Evolutionary conservation across 2,113 vertebrate genomes (phyloP).

Genomic region (Gadus chalcogrammus): DNA sequence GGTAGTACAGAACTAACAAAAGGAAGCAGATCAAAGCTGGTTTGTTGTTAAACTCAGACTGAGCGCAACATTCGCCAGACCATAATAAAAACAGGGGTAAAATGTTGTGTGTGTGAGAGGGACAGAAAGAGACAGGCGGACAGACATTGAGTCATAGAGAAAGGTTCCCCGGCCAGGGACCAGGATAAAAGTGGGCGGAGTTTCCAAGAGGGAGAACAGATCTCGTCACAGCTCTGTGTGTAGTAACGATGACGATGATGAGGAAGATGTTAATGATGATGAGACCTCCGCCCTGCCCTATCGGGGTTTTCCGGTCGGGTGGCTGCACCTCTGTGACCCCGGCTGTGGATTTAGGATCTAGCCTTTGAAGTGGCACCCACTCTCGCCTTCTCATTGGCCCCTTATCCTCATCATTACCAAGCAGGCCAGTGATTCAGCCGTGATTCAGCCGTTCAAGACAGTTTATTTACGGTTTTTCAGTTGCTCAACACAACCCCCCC

Average conservation of each 20-base stretch:
- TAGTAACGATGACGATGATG: slow-evolving; percentile 7
- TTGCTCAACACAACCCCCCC: background rate
- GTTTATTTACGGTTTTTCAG: background rate
- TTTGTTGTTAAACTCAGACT: no score
- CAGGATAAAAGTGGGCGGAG: slow-evolving; percentile 45
- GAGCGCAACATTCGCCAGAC: no score
- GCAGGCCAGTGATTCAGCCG: slow-evolving; percentile 56
- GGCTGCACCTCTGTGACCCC: slow-evolving; percentile 57
- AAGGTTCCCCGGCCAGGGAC: slow-evolving; percentile 57
- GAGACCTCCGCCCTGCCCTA: slow-evolving; percentile 41
- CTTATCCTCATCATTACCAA: slow-evolving; percentile 35
- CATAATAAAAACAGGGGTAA: no score
- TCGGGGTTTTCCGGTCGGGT: slow-evolving; percentile 46
- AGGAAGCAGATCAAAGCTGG: no score
- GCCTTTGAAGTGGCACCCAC: slow-evolving; percentile 60
- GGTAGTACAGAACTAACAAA: no score
- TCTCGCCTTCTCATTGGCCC: no score
- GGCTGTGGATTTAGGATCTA: slow-evolving; percentile 61
- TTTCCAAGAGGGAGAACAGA: slow-evolving; percentile 55
- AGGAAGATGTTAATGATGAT: no score
- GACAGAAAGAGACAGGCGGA: no score
- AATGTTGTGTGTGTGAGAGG: no score
- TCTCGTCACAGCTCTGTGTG: slow-evolving; percentile 63
- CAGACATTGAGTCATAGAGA: background rate
- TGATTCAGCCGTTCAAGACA: background rate